A percentile compares a stretch with the other conserved stretches of the same genome.
phyloP scores from a whole-genome alignment of 2,888 invertebrate genomes.

The Cosmorhoe ocellata region DNA sequence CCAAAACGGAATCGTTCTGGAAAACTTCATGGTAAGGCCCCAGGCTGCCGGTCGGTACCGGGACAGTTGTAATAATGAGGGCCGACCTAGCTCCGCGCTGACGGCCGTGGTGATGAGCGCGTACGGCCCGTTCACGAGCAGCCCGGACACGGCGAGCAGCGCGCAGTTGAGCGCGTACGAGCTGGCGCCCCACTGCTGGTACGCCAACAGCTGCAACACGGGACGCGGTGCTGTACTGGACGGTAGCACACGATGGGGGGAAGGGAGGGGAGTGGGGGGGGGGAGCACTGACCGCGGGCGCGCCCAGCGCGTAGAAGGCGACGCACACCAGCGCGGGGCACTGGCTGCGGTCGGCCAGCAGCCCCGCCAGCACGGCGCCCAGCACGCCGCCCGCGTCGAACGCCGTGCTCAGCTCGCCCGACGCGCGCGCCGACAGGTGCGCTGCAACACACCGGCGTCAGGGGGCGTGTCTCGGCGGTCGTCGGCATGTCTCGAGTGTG shows the following conservation, averaged over 20 bases:
- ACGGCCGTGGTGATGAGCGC: conserved; percentile 98
- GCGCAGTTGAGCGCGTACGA: conserved; percentile 83
- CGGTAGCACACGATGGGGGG: no score
- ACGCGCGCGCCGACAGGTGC: conserved; percentile 84
- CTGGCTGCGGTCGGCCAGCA: conserved; percentile 90
- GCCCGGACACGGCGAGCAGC: conserved; percentile 89
- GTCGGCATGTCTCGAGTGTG: no score
- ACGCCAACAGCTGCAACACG: conserved; percentile 88
- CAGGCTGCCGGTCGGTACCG: no score
- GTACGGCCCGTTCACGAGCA: conserved; percentile 97
- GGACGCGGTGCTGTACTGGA: no score
- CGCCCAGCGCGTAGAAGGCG: conserved; percentile 89
- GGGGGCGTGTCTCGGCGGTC: no score
- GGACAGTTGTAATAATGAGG: not conserved
- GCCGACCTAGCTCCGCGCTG: conserved; percentile 91
- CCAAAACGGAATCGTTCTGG: no score
- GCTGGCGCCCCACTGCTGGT: conserved; percentile 87
- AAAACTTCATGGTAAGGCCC: no score
- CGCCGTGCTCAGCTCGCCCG: conserved; percentile 90
- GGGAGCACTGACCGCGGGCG: conserved; percentile 91
- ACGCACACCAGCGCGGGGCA: conserved; percentile 95
- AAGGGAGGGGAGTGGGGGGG: no score
- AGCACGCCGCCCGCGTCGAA: conserved; percentile 96
- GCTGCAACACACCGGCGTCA: conserved; percentile 67
- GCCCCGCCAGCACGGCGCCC: conserved; percentile 94